Evolutionary conservation across 2,113 vertebrate species (phyloP), one percentile per base, ranked within the genome.

Genomic region (Cryptomyrus ogoouensis): DNA sequence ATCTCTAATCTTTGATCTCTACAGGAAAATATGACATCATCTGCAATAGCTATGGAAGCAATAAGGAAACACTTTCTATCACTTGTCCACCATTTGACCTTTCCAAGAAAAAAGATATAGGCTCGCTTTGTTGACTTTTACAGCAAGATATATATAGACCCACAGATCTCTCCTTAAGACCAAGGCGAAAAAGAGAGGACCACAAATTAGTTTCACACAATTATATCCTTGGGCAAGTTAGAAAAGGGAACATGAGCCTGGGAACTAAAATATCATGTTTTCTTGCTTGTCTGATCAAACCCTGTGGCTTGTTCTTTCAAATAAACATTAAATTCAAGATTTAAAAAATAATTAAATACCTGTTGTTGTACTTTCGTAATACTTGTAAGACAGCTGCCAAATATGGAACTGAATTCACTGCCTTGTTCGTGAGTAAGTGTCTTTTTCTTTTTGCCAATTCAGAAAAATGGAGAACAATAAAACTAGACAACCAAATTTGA

Each of bases 291-390:
- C 83, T 21, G 83, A 85, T 85, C 83, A 85, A 49, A 85, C 39
- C 83, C 44, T 47, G 83, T 93, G 91, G 74, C 74, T 80, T 80
- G 74, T 80, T 80, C 31, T 42, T 80, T 80, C 35, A 80, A 80
- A 27, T 80, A 19, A 42, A 80, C 13, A 35, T 80, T 39, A 80
- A 80, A 80, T 80, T 80, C 35, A 80, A 77, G 12, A 39, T 77
- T 77, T 77, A 39, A 77, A 42, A 70, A 80, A 39, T 19, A 80
- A 42, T 80, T 42, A 80, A 80, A 80, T 80, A 70, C 62, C 62
- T 70, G 62, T 70, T 70, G n/a, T 31, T 70, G 74, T 35, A 42
- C 35, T 42, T 80, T 80, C 35, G 5, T 80, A 80, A 80, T 80
- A 42, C 74, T 42, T 80, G 17, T 42, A 42, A 35, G 74, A 42